Conservation (phyloP, 2,888 invertebrate species). For the Oscheius sp. region DNA sequence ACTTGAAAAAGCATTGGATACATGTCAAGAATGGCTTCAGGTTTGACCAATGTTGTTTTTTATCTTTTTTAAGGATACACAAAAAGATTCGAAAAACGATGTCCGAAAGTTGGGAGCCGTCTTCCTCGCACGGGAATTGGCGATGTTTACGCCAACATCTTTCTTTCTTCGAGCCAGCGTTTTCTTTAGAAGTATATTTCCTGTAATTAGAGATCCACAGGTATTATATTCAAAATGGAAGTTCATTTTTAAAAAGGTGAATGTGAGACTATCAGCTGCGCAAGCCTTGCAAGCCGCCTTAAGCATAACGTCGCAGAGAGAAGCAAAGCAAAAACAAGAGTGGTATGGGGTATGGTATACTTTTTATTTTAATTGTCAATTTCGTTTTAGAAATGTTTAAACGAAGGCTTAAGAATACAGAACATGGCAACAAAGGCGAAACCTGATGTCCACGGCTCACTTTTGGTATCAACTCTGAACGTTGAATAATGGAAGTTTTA, state of each 20-base stretch:
- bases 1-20: slow-evolving; percentile 96
- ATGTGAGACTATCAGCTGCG: slow-evolving; percentile 90
- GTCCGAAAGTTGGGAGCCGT: slow-evolving; percentile 82
- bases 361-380: background rate
- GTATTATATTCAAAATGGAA: slow-evolving; percentile 40
- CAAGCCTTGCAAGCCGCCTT: slow-evolving; percentile 93
- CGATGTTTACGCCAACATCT: slow-evolving; percentile 93
- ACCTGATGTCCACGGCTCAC: slow-evolving; percentile 2
- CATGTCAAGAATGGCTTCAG: slow-evolving; percentile 93
- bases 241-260: slow-evolving; percentile 77
- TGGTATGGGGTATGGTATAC: slow-evolving; percentile 79
- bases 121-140: slow-evolving; percentile 82
- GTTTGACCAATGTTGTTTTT: background rate
- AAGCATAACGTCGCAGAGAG: slow-evolving; percentile 93
- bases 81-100: slow-evolving; percentile 78
- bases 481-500: background rate
- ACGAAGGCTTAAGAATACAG: slow-evolving; percentile 22
- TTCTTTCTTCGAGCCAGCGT: slow-evolving; percentile 80
- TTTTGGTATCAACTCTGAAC: slow-evolving; percentile 11
- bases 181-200: slow-evolving; percentile 75
- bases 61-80: slow-evolving; percentile 3
- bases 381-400: slow-evolving; percentile 32
- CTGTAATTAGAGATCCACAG: slow-evolving; percentile 65
- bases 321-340: slow-evolving; percentile 89
- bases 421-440: background rate